Percentiles rank a stretch among this genome's conserved stretches.
Conservation (phyloP, 2,113 vertebrate species). For the Melanocharis versteri region DNA sequence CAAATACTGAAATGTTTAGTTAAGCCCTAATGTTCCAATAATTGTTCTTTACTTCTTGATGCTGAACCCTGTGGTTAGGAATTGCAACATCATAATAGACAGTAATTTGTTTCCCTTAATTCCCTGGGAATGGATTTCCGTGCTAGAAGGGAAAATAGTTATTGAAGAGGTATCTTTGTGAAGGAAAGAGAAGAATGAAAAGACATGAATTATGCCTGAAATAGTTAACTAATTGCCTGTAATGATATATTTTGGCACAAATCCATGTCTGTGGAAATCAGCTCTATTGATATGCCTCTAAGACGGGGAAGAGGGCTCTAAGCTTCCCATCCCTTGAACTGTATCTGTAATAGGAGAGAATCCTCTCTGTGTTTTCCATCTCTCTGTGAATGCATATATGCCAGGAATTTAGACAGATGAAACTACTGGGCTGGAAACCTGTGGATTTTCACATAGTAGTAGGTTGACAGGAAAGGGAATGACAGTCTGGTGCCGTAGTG, state of each 20-base stretch:
- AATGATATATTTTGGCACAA: not conserved
- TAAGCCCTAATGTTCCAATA: constrained; percentile 33
- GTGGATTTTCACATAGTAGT: not conserved
- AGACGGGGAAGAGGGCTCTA: not conserved
- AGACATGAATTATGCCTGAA: not conserved
- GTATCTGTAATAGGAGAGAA: not conserved
- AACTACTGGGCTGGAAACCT: not conserved
- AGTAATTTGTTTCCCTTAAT: constrained; percentile 45
- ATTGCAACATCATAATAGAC: constrained; percentile 25
- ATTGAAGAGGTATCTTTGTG: not conserved
- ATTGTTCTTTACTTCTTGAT: constrained; percentile 41
- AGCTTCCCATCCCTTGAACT: not conserved
- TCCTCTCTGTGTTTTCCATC: not conserved
- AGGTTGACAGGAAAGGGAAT: not conserved
- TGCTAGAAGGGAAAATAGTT: not conserved
- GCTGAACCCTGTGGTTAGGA: constrained; percentile 16
- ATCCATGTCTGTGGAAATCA: not conserved
- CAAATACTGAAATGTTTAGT: constrained; percentile 24
- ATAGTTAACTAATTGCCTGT: not conserved
- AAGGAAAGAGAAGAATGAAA: not conserved
- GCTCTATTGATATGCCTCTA: not conserved
- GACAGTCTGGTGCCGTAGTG: not conserved
- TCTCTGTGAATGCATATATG: accelerated
- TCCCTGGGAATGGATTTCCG: not conserved
- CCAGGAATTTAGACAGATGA: not conserved